Percentiles rank a stretch among this genome's conserved stretches.
Conservation (phyloP, 2,888 invertebrate genomes). For the Dryobotodes eremita region DNA sequence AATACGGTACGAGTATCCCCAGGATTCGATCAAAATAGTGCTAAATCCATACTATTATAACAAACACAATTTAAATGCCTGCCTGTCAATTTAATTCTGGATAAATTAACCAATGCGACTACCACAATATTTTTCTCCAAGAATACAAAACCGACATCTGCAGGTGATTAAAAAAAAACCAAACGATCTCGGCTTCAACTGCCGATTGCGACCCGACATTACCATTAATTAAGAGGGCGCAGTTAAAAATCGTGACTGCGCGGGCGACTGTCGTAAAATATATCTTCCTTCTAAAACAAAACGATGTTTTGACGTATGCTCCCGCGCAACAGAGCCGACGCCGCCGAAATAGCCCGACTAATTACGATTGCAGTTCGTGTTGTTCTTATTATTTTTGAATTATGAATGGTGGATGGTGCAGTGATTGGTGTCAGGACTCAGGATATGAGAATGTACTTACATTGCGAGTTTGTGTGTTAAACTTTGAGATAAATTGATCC, state of each 20-base stretch:
- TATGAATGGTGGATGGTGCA: conserved; percentile 58
- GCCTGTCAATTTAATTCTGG: neutral
- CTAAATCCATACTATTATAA: no score
- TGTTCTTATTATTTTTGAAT: conserved; percentile 66
- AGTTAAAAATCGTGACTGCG: conserved; percentile 66
- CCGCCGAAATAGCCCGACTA: conserved; percentile 71
- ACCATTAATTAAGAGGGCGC: conserved; percentile 66
- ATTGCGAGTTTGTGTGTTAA: neutral
- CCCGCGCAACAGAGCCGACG: conserved; percentile 64
- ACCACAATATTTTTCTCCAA: neutral
- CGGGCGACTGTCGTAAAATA: conserved; percentile 65
- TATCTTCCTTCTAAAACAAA: conserved; percentile 71
- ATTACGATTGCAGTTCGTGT: conserved; percentile 67
- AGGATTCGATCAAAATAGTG: neutral
- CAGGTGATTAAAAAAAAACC: conserved; percentile 58
- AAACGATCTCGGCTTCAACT: conserved; percentile 51
- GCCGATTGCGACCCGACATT: conserved; percentile 63
- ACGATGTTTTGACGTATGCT: conserved; percentile 74
- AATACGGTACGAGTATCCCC: neutral
- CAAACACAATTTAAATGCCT: neutral
- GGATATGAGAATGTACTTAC: conserved; percentile 23
- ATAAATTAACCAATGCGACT: neutral
- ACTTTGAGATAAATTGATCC: conserved; percentile 1
- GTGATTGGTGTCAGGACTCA: conserved; percentile 52
- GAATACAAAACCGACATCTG: conserved; percentile 40